Base-by-base conservation (phyloP, 1,140 invertebrate genomes). In the Drosophila ohnishii region DNA sequence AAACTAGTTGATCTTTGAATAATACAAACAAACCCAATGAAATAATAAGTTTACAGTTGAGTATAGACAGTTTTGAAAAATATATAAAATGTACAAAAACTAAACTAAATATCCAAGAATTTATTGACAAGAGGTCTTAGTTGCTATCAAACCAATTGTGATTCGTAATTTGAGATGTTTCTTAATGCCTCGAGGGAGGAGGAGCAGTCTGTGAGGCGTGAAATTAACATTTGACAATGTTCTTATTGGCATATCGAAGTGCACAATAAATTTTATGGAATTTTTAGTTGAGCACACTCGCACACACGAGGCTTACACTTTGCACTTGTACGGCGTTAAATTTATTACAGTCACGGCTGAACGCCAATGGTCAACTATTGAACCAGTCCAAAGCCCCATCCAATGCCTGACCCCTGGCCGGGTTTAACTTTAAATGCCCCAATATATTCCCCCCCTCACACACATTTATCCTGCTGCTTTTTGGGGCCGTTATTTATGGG, bases 141-240 rank as follows among this genome's bases (percentile, higher is more conserved):
- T 25, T 34, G 9, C 25, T 28, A 13, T 22, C 5, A 7, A 60
- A 45, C 28, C 35, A 19, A 39, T 48, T 65, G 22, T 14, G 16
- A 42, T 35, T 34, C 28, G 9, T 35, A 57, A 57, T 34, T 70
- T 55, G 16, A 37, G 39, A 32, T 19, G 9, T 64, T 51, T 13
- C 35, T 47, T 80, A 62, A 60, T 40, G 75, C 40, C 45, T 47
- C 35, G 0, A n/a, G 42, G 40, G 10, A 48, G 28, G 10, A 8
- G 37, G 34, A n/a, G 30, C 37, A 72, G 53, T 69, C 57, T 55
- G 56, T 75, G 74, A 87, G 65, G 79, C 87, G 71, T 90, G 83
- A 90, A 90, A 90, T 90, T 90, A 90, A 85, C 82, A 90, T 87
- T 90, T 74, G 79, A 81, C 86, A 78, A 76, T 87, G 63, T 71